These are phyloP conservation scores for Drosophila peninsularis DNA, from an alignment of 2,888 invertebrate species.

Conservation along the genomic window DNA sequence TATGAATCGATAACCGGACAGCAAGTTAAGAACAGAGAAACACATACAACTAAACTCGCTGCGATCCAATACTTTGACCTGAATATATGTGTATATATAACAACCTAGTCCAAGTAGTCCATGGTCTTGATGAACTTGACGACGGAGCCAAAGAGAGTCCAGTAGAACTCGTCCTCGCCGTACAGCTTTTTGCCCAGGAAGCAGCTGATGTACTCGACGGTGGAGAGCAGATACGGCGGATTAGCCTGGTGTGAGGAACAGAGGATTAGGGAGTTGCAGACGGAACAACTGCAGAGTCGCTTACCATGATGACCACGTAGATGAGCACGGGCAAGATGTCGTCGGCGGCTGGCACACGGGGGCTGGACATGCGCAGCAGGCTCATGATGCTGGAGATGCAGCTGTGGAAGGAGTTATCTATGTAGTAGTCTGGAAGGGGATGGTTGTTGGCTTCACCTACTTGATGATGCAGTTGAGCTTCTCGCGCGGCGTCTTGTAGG, in stretches of 20 bases:
- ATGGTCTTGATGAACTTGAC: slow-evolving; percentile 99
- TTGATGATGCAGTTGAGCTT: slow-evolving; percentile 87
- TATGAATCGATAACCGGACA: slow-evolving; percentile 26
- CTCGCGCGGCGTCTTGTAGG: slow-evolving; percentile 95
- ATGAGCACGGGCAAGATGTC: slow-evolving; percentile 98
- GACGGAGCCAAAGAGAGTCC: slow-evolving; percentile 98
- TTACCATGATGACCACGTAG: slow-evolving; percentile 96
- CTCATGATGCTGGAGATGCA: slow-evolving; percentile 98
- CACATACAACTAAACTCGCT: slow-evolving; percentile 23
- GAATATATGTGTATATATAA: slow-evolving; percentile 42
- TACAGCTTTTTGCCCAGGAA: slow-evolving; percentile 93
- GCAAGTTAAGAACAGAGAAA: slow-evolving; percentile 23
- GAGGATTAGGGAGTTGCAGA: too few species aligned
- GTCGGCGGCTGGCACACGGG: slow-evolving; percentile 94
- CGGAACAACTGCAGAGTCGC: background rate
- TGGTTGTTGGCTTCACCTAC: slow-evolving; percentile 52
- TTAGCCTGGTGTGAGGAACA: slow-evolving; percentile 89
- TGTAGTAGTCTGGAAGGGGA: background rate
- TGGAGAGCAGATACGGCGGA: slow-evolving; percentile 96
- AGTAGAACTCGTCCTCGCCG: slow-evolving; percentile 98
- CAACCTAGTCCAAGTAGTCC: slow-evolving; percentile 84
- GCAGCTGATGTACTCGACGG: slow-evolving; percentile 97
- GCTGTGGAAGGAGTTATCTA: slow-evolving; percentile 80
- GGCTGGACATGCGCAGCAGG: slow-evolving; percentile 93
- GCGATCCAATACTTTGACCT: slow-evolving; percentile 28